Conservation (phyloP, 2,113 vertebrate species). For the Sylvietta virens region DNA sequence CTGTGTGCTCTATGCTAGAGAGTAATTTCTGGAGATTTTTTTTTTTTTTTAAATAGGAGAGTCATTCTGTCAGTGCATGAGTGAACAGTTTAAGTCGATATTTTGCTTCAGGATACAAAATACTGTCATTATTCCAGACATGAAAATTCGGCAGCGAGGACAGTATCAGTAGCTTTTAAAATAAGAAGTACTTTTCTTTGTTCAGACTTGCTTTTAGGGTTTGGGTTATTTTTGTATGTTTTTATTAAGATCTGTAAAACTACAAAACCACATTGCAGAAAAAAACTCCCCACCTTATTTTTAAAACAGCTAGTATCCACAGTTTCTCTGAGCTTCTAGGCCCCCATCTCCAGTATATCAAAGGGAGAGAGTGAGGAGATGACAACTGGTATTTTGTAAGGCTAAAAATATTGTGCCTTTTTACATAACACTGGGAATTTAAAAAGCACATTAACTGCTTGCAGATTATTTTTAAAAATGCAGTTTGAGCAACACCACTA, state of each 20-base stretch:
- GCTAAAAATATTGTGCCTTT: conserved; percentile 56
- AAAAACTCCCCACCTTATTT: neutral
- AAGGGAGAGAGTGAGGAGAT: conserved; percentile 28
- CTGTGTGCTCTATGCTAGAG: neutral
- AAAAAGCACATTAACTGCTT: conserved; percentile 42
- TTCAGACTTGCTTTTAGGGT: neutral
- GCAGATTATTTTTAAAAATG: conserved; percentile 54
- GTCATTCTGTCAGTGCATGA: neutral
- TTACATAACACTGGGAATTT: conserved; percentile 49
- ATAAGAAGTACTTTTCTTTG: neutral
- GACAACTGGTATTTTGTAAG: conserved; percentile 48
- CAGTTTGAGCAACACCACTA: conserved; percentile 36
- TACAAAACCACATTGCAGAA: neutral
- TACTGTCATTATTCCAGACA: neutral
- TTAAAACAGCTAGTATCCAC: neutral
- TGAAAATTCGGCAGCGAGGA: neutral
- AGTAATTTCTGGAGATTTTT: neutral
- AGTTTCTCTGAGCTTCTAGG: neutral
- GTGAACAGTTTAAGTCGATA: neutral
- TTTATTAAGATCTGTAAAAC: neutral
- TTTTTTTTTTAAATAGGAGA: neutral
- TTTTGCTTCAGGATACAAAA: conserved; percentile 27
- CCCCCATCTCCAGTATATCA: neutral
- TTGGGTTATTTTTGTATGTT: neutral
- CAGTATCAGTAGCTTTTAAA: neutral